Evolutionary conservation across 2,113 vertebrate genomes (phyloP).

Genomic region (Paramisgurnus dabryanus): DNA sequence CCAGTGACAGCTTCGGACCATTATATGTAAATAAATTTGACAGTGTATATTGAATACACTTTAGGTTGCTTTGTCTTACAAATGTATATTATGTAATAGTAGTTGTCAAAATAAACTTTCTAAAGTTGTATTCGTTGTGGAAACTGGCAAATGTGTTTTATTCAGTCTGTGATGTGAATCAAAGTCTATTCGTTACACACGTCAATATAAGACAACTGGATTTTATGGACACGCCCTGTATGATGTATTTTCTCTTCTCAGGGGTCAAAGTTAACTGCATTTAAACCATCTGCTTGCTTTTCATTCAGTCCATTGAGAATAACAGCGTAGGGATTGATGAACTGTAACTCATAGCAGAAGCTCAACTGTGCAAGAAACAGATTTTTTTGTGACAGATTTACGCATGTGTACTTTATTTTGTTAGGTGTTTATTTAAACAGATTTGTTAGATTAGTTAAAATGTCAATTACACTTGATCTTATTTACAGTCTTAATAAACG

Average conservation of each 20-base stretch:
- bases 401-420: neutral
- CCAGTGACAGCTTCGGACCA: too few relatives aligned
- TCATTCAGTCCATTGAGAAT: neutral
- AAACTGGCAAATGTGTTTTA: too few relatives aligned
- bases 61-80: too few relatives aligned
- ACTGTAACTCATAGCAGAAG: neutral
- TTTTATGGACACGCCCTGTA: neutral
- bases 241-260: neutral
- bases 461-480: neutral
- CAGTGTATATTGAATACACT: too few relatives aligned
- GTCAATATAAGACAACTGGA: too few relatives aligned
- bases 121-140: too few relatives aligned
- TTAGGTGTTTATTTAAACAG: neutral
- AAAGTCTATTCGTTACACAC: too few relatives aligned
- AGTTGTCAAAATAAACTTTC: too few relatives aligned
- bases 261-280: conserved; percentile 14
- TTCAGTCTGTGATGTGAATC: too few relatives aligned
- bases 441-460: neutral
- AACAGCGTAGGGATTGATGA: neutral
- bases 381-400: neutral
- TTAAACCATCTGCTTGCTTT: conserved; percentile 25
- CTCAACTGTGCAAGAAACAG: neutral
- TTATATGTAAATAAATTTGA: too few relatives aligned
- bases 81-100: too few relatives aligned
- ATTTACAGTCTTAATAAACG: too few relatives aligned